phyloP scores from a whole-genome alignment of 1,140 invertebrate genomes.

The Pseudachorutes palmiensis region DNA sequence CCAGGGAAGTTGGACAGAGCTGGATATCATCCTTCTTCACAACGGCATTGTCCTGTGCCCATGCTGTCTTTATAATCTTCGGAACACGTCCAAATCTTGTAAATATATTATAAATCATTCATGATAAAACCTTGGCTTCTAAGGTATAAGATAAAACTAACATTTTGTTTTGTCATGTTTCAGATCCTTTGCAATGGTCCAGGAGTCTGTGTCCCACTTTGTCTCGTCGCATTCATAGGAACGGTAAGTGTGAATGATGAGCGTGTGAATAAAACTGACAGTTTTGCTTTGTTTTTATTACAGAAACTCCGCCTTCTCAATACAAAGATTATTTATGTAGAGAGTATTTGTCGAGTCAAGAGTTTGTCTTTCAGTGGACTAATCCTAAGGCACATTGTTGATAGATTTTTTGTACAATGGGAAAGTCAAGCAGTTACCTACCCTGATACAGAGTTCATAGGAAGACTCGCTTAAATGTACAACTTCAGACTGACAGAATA shows the following conservation, averaged over 20 bases:
- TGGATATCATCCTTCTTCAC: conserved; percentile 69
- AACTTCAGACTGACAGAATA: too few species aligned
- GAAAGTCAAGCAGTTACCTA: conserved; percentile 54
- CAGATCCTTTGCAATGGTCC: conserved; percentile 83
- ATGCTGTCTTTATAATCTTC: conserved; percentile 61
- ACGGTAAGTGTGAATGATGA: conserved; percentile 15
- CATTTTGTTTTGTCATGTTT: conserved; percentile 20
- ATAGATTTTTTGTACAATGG: conserved; percentile 89
- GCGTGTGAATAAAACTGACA: neutral
- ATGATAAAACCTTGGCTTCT: conserved; percentile 14
- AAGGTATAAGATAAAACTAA: too few species aligned
- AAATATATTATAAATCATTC: conserved; percentile 33
- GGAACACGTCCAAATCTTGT: conserved; percentile 59
- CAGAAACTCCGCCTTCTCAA: conserved; percentile 57
- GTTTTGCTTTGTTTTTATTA: conserved; percentile 45
- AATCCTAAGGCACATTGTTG: conserved; percentile 71
- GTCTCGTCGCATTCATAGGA: conserved; percentile 53
- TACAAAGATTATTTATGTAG: conserved; percentile 77
- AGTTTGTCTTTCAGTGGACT: conserved; percentile 79
- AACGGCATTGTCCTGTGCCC: conserved; percentile 61
- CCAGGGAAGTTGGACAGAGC: conserved; percentile 77
- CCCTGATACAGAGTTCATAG: conserved; percentile 55
- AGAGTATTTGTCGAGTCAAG: conserved; percentile 87
- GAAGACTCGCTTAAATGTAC: conserved; percentile 50
- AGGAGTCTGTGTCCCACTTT: conserved; percentile 86